Evolutionary conservation across 2,113 vertebrate genomes (phyloP).

Genomic region (Eira barbara): DNA sequence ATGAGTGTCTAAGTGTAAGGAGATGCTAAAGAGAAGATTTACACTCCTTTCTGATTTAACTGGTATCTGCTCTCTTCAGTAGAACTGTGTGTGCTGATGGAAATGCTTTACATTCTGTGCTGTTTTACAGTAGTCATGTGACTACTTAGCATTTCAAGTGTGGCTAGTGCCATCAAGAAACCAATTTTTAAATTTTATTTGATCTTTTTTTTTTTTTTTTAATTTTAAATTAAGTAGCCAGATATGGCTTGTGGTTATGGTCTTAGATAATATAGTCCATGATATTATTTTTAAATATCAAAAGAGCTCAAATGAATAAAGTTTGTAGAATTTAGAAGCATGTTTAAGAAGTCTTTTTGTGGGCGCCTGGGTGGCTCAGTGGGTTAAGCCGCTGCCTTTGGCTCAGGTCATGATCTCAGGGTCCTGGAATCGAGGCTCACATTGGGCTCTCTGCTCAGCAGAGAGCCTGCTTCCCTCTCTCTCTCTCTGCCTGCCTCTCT

Average conservation of each 20-base stretch:
- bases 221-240: not conserved
- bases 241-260: not conserved
- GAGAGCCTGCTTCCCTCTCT: no score
- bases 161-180: not conserved
- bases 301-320: not conserved
- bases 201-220: not conserved
- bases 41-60: not conserved
- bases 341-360: not conserved
- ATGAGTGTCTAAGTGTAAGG: not conserved
- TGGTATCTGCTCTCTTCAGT: accelerated
- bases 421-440: no score
- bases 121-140: not conserved
- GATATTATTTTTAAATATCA: not conserved
- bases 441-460: no score
- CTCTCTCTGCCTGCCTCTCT: no score
- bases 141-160: not conserved
- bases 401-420: no score
- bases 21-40: not conserved
- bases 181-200: not conserved
- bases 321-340: not conserved
- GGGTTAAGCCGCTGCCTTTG: no score
- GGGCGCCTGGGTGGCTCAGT: no score
- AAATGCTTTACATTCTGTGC: not conserved
- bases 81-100: accelerated
- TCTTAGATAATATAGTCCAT: not conserved